phyloP scores from a whole-genome alignment of 2,113 vertebrate species.

The Gymnobelideus leadbeateri region DNA sequence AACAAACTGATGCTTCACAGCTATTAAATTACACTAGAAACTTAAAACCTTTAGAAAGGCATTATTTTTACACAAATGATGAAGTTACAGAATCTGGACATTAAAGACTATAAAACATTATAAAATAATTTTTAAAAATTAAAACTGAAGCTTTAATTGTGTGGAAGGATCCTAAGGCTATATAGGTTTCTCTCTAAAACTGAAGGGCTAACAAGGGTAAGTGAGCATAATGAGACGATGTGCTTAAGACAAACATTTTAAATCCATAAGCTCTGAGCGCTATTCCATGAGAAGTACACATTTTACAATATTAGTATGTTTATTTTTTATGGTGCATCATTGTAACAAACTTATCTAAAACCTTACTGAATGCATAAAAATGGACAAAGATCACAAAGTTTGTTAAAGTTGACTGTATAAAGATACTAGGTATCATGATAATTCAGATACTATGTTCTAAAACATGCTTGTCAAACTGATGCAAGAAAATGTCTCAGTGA shows the following conservation, averaged over 20 bases:
- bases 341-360: constrained; percentile 26
- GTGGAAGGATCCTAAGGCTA: not conserved
- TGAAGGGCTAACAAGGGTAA: not conserved
- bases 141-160: not conserved
- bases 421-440: not conserved
- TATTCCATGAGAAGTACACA: constrained; percentile 17
- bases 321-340: constrained; percentile 40
- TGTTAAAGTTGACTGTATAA: constrained; percentile 19
- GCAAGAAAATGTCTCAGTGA: not conserved
- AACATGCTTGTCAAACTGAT: constrained; percentile 12
- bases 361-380: constrained; percentile 8
- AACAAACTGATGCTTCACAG: constrained; percentile 4
- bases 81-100: not conserved
- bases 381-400: not conserved
- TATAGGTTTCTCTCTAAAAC: not conserved
- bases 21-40: constrained; percentile 12
- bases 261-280: not conserved
- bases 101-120: not conserved
- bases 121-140: not conserved
- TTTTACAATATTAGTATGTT: constrained; percentile 3
- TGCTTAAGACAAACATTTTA: not conserved
- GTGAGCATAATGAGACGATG: not conserved
- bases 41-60: not conserved
- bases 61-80: not conserved
- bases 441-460: not conserved